Evolutionary conservation across 23 tunicate genomes (phyloP), one percentile per base, ranked within the genome.

Genomic region (Clavelina lepadiformis): DNA sequence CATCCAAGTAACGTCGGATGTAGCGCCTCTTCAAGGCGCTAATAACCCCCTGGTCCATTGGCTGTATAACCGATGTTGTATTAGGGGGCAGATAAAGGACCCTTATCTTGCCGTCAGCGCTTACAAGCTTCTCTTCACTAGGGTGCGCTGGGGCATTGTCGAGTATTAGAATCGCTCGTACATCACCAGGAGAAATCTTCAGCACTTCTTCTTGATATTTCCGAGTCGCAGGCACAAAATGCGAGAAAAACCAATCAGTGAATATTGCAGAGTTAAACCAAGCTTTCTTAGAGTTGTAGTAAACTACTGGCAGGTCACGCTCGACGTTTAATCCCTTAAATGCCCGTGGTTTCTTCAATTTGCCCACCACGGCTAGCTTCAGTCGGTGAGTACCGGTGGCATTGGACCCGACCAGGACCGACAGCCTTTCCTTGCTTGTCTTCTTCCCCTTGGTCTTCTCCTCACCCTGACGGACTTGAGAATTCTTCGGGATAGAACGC

Each of bases 151-250:
- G 65, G 24, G 65, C 65, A 26, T 59, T 59, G 36, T 59, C 65
- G 31, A 59, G 65, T 28, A 59, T 27, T 59, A 59, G 36, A 26
- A 59, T 38, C 35, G 35, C 36, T 59, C n/a, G 65, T 59, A 59
- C 65, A 29, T 59, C 65, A 20, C 31, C 36, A 18, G 7, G 65
- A 29, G 65, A 36, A 59, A 29, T 59, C 59, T 59, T 59, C 31
- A 59, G 36, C 18, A 59, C 65, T n/a, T n/a, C n/a, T 59, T 59
- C 65, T 59, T 59, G 65, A 26, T 59, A 59, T 59, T 59, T 59
- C 35, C 19, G 36, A 59, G 31, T 38, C 22, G 65, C 65, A 59
- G 65, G 36, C 65, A 59, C n/a, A 29, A 59, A 24, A 59, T 59
- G 31, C 11, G 65, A 26, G 36, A 59, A 23, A 59, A 59, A 59